Evolutionary conservation across 2,888 invertebrate species (phyloP).

Genomic region (Neoascia interrupta): DNA sequence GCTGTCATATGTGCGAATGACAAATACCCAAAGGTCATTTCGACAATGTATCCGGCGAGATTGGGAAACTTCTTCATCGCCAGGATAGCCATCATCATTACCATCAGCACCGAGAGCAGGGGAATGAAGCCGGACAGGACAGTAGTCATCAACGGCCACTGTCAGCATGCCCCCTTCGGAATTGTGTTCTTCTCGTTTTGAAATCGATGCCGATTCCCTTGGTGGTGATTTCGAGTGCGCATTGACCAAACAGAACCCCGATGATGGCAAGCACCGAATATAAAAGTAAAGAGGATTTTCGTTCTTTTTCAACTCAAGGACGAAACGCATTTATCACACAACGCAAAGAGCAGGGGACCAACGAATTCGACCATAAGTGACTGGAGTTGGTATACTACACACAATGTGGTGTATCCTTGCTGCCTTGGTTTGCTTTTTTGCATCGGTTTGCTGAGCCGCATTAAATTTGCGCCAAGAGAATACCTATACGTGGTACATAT

Average conservation of each 20-base stretch:
- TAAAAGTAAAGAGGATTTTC: conserved; percentile 37
- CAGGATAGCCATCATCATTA: conserved; percentile 52
- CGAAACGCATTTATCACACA: conserved; percentile 60
- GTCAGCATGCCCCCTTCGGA: conserved; percentile 20
- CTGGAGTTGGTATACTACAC: conserved; percentile 19
- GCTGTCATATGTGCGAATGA: conserved; percentile 66
- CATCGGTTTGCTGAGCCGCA: conserved; percentile 29
- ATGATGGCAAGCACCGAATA: conserved; percentile 14
- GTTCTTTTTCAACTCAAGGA: conserved; percentile 31
- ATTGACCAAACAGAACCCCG: conserved; percentile 45
- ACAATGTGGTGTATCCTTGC: conserved; percentile 4
- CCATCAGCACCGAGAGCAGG: conserved; percentile 26
- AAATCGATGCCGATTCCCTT: conserved; percentile 51
- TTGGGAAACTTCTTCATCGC: conserved; percentile 63
- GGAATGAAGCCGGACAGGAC: too few relatives aligned
- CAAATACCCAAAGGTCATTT: conserved; percentile 67
- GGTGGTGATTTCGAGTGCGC: conserved; percentile 54
- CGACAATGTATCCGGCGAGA: conserved; percentile 51
- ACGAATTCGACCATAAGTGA: conserved; percentile 9
- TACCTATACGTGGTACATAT: too few relatives aligned
- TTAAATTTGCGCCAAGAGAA: conserved; percentile 52
- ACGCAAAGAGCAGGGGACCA: not conserved
- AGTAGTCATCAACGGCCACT: not conserved
- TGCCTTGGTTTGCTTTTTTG: conserved; percentile 10
- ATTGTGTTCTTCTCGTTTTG: conserved; percentile 23